Evolutionary conservation across 2,797 vertebrate species (phyloP).

Genomic region (Brachymystax lenok): DNA sequence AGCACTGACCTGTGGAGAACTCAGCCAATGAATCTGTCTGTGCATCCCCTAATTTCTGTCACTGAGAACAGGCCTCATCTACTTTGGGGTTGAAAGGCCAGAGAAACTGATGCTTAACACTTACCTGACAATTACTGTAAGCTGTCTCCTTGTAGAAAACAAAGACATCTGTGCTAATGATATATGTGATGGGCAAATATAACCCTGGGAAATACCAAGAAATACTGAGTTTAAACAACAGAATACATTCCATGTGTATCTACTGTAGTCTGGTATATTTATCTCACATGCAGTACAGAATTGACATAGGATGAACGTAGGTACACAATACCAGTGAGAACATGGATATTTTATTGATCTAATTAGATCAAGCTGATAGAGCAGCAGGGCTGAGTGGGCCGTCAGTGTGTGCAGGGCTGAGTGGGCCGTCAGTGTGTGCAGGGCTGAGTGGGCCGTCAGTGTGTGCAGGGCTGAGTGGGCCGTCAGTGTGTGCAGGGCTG

Average conservation of each 20-base stretch:
- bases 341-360: conserved; percentile 37
- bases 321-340: conserved; percentile 6
- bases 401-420: too few relatives aligned
- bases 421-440: too few relatives aligned
- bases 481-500: too few relatives aligned
- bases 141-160: conserved; percentile 9
- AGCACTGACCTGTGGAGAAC: conserved; percentile 35
- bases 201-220: neutral
- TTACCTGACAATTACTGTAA: conserved; percentile 38
- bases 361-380: conserved; percentile 34
- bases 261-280: neutral
- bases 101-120: conserved; percentile 23
- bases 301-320: neutral
- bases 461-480: too few relatives aligned
- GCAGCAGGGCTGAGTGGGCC: conserved; percentile 22
- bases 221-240: neutral
- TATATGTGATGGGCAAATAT: neutral
- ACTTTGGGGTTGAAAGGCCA: neutral
- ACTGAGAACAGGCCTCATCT: conserved; percentile 19
- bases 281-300: neutral
- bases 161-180: neutral
- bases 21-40: conserved; percentile 27
- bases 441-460: too few relatives aligned
- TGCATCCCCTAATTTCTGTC: conserved; percentile 12
- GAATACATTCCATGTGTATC: neutral